Conservation (phyloP, 1,140 invertebrate species). For the Venustaconcha ellipsiformis region DNA sequence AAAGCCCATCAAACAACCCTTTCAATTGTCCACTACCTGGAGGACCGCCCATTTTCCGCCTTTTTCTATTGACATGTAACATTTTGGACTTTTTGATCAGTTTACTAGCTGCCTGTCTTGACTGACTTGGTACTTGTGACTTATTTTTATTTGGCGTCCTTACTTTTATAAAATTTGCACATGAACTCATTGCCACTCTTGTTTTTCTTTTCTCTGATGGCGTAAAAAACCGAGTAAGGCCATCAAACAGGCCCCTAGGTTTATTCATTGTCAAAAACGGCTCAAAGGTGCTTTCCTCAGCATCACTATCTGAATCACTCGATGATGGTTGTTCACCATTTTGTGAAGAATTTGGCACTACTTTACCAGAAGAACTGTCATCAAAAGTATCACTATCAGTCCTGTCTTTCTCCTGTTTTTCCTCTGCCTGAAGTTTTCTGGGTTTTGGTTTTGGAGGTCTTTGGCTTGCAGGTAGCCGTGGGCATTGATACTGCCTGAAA, state of each 20-base stretch:
- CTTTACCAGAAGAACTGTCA: conserved; percentile 47
- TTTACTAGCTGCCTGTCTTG: conserved; percentile 61
- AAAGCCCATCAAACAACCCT: conserved; percentile 85
- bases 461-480: conserved; percentile 37
- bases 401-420: conserved; percentile 16
- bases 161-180: conserved; percentile 43
- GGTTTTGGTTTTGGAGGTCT: conserved; percentile 31
- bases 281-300: conserved; percentile 53
- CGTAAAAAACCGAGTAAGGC: conserved; percentile 67
- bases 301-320: conserved; percentile 56
- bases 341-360: conserved; percentile 23
- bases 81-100: conserved; percentile 62
- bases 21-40: conserved; percentile 77
- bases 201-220: conserved; percentile 68
- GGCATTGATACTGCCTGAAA: conserved; percentile 45
- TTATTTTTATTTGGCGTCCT: conserved; percentile 34
- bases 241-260: conserved; percentile 67
- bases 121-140: conserved; percentile 47
- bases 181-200: conserved; percentile 63
- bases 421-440: conserved; percentile 10
- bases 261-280: conserved; percentile 55
- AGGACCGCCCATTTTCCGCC: conserved; percentile 46
- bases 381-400: conserved; percentile 10
- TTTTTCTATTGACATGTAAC: conserved; percentile 58
- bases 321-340: conserved; percentile 33